phyloP scores from a whole-genome alignment of 2,797 vertebrate genomes.

The Acanthopagrus latus region DNA sequence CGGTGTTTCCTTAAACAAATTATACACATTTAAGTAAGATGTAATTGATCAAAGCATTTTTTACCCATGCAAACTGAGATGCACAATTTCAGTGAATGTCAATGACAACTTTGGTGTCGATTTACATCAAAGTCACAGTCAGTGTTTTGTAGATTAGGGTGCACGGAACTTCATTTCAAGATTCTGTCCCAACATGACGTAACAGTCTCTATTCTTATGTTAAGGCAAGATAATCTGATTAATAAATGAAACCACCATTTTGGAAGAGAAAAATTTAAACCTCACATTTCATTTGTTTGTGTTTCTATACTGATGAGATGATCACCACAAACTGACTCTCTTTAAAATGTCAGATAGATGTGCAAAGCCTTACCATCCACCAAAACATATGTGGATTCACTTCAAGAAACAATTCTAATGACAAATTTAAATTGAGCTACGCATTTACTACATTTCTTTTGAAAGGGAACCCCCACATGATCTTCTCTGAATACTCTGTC shows the following conservation, averaged over 20 bases:
- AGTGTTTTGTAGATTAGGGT: constrained; percentile 14
- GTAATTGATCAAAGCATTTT: constrained; percentile 10
- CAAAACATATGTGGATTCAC: constrained; percentile 21
- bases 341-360: constrained; percentile 13
- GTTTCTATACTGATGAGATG: constrained; percentile 15
- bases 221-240: constrained; percentile 61
- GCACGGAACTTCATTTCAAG: constrained; percentile 14
- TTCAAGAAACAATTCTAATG: constrained; percentile 27
- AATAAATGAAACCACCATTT: constrained; percentile 27
- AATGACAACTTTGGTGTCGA: constrained; percentile 39
- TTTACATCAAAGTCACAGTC: constrained; percentile 12
- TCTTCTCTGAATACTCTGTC: constrained; percentile 3
- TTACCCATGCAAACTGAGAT: constrained; percentile 8
- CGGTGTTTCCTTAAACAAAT: constrained; percentile 20
- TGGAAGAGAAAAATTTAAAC: constrained; percentile 9
- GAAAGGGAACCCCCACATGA: constrained; percentile 31
- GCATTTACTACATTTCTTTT: constrained; percentile 46
- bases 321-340: not conserved
- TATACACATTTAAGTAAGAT: constrained; percentile 21
- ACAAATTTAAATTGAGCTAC: constrained; percentile 51
- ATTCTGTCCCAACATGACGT: constrained; percentile 5
- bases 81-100: constrained; percentile 21
- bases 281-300: not conserved
- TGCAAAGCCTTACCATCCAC: constrained; percentile 10
- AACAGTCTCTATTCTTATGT: constrained; percentile 56